These are phyloP conservation scores for Melanophora roralis DNA, from an alignment of 2,888 invertebrate genomes.

Conservation along the genomic window DNA sequence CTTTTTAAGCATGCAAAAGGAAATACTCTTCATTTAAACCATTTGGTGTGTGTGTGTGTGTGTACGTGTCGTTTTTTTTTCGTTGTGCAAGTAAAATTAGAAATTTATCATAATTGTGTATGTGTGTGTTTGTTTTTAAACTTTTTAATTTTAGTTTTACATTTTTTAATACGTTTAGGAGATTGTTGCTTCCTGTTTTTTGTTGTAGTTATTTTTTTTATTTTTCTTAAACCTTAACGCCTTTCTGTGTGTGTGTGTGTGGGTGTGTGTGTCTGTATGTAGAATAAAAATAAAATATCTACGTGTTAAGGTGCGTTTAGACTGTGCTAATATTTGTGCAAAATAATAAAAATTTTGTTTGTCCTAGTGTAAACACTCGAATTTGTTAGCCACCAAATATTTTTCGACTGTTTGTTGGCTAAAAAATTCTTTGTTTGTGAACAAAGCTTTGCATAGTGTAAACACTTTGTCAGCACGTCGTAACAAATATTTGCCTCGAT, in stretches of 20 bases:
- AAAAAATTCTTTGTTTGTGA: too few species aligned
- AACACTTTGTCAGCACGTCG: too few species aligned
- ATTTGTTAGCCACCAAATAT: too few species aligned
- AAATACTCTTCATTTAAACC: slow-evolving; percentile 47
- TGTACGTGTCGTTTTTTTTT: slow-evolving; percentile 53
- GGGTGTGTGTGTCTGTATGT: slow-evolving; percentile 67
- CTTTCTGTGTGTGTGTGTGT: slow-evolving; percentile 6
- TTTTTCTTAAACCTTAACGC: slow-evolving; percentile 18
- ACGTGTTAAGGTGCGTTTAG: too few species aligned
- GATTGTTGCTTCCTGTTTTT: slow-evolving; percentile 35
- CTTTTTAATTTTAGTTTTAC: slow-evolving; percentile 22
- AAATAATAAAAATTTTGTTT: too few species aligned
- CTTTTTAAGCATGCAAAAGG: slow-evolving; percentile 35
- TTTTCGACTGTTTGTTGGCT: too few species aligned
- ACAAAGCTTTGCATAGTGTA: too few species aligned
- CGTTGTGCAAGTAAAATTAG: slow-evolving; percentile 60
- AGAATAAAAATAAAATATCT: slow-evolving; percentile 7
- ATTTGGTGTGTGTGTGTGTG: slow-evolving; percentile 16
- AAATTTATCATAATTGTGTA: slow-evolving; percentile 48
- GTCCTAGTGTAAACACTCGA: too few species aligned
- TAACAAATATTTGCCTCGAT: too few species aligned
- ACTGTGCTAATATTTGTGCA: too few species aligned
- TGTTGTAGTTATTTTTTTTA: slow-evolving; percentile 13
- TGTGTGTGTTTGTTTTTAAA: slow-evolving; percentile 20
- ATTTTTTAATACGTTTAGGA: slow-evolving; percentile 4